phyloP scores from a whole-genome alignment of 2,888 invertebrate genomes.

The Lasioglossum morio region DNA sequence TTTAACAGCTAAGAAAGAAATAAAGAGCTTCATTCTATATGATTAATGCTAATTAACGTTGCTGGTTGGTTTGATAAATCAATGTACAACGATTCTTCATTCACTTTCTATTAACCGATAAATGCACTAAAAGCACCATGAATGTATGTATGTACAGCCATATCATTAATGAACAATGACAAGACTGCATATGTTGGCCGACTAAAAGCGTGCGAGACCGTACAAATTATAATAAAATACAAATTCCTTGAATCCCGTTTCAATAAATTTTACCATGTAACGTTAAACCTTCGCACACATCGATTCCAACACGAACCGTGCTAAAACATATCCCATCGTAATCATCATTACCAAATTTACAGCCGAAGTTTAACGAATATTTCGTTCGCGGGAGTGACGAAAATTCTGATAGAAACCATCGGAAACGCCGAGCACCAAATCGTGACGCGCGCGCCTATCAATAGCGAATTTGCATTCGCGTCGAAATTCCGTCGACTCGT shows the following conservation, averaged over 20 bases:
- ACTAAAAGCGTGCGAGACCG: neutral
- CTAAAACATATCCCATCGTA: neutral
- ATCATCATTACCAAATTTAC: neutral
- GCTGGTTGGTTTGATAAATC: neutral
- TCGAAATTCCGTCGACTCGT: constrained; percentile 28
- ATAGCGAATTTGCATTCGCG: neutral
- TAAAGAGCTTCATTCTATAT: neutral
- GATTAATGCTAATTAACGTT: neutral
- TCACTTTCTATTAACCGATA: neutral
- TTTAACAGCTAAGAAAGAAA: neutral
- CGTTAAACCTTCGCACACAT: neutral
- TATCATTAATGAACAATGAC: neutral
- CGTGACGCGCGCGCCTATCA: neutral
- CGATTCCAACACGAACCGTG: neutral
- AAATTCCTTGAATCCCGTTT: neutral
- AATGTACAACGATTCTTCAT: neutral
- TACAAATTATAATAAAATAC: neutral
- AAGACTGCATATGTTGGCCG: neutral
- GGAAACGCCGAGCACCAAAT: neutral
- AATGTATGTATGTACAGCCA: neutral
- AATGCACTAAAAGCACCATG: neutral
- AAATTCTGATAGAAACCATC: neutral
- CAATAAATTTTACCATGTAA: neutral
- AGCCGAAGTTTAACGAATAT: neutral
- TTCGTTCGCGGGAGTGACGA: neutral